These are phyloP conservation scores for Epizoanthus illoricatus DNA, from an alignment of 92 coral and sea anemone species.

Conservation along the genomic window DNA sequence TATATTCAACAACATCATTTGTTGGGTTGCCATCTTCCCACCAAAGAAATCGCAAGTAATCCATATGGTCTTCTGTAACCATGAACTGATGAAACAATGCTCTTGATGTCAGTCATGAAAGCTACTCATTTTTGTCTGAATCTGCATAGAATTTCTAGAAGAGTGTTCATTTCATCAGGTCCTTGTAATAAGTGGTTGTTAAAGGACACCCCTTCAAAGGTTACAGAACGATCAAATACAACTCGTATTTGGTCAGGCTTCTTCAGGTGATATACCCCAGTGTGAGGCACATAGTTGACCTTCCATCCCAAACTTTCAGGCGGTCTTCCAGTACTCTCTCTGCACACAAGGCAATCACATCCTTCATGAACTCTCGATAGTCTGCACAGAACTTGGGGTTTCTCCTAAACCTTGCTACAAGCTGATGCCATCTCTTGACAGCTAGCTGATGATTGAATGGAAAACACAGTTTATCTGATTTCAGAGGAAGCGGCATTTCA, in stretches of 20 bases:
- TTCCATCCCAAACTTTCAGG: constrained; percentile 48
- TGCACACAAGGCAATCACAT: constrained; percentile 46
- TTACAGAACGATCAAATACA: constrained; percentile 7
- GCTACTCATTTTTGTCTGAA: constrained; percentile 3
- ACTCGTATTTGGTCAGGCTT: constrained; percentile 41
- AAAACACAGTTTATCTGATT: too few species aligned
- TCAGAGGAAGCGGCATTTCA: too few species aligned
- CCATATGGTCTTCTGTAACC: too few species aligned
- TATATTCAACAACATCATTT: too few species aligned
- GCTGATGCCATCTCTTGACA: too few species aligned
- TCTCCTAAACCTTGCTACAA: too few species aligned
- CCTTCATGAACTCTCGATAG: constrained; percentile 44
- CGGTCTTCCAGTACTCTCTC: constrained; percentile 41
- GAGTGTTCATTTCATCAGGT: constrained; percentile 4
- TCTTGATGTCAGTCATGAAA: constrained; percentile 18
- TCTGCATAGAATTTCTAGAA: constrained; percentile 24
- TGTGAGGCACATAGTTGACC: constrained; percentile 52
- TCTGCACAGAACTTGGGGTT: constrained; percentile 46
- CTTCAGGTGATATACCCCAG: constrained; percentile 49
- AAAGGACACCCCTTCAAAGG: not conserved
- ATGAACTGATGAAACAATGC: not conserved
- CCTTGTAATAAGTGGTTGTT: not conserved
- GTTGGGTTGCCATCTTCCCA: too few species aligned
- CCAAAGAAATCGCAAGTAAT: too few species aligned
- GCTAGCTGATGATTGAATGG: too few species aligned